Conservation (phyloP, 1,140 invertebrate species). For the Zaprionus camerounensis region DNA sequence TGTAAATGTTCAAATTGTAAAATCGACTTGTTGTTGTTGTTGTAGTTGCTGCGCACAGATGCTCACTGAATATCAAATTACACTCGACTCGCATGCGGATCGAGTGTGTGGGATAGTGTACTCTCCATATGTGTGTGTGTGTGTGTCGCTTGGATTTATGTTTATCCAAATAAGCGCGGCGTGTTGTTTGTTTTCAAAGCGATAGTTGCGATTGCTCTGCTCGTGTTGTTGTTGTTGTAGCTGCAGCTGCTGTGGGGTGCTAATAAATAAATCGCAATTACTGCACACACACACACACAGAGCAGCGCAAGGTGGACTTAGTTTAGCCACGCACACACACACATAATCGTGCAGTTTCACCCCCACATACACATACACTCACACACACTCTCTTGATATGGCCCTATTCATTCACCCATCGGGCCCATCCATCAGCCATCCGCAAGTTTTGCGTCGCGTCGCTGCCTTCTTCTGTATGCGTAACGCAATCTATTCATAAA, state of each 20-base stretch:
- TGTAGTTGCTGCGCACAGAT: conserved; percentile 38
- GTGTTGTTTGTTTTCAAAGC: conserved; percentile 55
- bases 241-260: conserved; percentile 62
- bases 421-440: conserved; percentile 45
- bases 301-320: conserved; percentile 40
- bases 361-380: neutral
- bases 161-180: conserved; percentile 77
- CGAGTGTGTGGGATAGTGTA: conserved; percentile 37
- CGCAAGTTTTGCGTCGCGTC: conserved; percentile 40
- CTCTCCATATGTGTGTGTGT: conserved; percentile 14
- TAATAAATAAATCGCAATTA: conserved; percentile 79
- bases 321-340: conserved; percentile 16
- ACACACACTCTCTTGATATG: neutral
- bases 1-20: conserved; percentile 75
- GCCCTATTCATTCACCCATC: conserved; percentile 40
- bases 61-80: conserved; percentile 79
- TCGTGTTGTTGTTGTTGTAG: conserved; percentile 22
- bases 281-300: conserved; percentile 27
- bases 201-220: conserved; percentile 39
- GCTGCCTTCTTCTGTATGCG: conserved; percentile 76
- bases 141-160: conserved; percentile 58
- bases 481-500: conserved; percentile 83
- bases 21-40: conserved; percentile 39
- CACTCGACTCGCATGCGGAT: conserved; percentile 37
- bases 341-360: neutral